Conservation (phyloP, 2,797 vertebrate genomes). For the Aulostomus chinensis region DNA sequence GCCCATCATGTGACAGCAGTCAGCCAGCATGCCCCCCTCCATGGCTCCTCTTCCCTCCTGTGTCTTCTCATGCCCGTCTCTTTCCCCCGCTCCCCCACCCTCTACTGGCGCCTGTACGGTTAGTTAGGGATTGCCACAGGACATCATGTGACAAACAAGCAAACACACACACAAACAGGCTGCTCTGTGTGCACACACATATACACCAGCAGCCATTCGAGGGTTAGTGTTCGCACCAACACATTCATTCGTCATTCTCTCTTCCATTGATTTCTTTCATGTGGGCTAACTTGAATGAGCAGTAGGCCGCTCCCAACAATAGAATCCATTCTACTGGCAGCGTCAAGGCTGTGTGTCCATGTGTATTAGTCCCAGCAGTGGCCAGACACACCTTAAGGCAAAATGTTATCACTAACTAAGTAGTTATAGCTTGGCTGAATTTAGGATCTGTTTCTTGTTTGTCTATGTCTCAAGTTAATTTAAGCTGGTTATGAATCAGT, state of each 20-base stretch:
- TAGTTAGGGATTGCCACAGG: conserved; percentile 82
- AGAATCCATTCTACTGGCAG: conserved; percentile 75
- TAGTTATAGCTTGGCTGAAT: conserved; percentile 39
- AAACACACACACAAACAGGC: conserved; percentile 63
- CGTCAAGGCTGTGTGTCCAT: conserved; percentile 33
- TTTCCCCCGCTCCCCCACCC: conserved; percentile 41
- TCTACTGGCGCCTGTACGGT: conserved; percentile 82
- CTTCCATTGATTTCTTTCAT: conserved; percentile 76
- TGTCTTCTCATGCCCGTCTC: conserved; percentile 63
- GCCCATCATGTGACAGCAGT: conserved; percentile 84
- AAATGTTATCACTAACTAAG: conserved; percentile 59
- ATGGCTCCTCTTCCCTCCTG: conserved; percentile 54
- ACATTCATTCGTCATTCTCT: conserved; percentile 75
- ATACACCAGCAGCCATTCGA: conserved; percentile 40
- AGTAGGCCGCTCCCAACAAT: conserved; percentile 69
- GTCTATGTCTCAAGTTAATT: conserved; percentile 44
- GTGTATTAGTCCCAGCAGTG: conserved; percentile 52
- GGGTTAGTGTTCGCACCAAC: conserved; percentile 59
- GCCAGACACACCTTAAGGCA: conserved; percentile 74
- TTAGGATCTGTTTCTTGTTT: conserved; percentile 52
- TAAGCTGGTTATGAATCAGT: conserved; percentile 34
- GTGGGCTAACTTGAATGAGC: conserved; percentile 73
- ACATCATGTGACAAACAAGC: conserved; percentile 85
- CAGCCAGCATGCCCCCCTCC: conserved; percentile 66
- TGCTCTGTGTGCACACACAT: conserved; percentile 18